A percentile compares a stretch with the other conserved stretches of the same genome.
These are phyloP conservation scores for Danio jaintianensis DNA, from an alignment of 2,797 vertebrate genomes.

Conservation along the genomic window DNA sequence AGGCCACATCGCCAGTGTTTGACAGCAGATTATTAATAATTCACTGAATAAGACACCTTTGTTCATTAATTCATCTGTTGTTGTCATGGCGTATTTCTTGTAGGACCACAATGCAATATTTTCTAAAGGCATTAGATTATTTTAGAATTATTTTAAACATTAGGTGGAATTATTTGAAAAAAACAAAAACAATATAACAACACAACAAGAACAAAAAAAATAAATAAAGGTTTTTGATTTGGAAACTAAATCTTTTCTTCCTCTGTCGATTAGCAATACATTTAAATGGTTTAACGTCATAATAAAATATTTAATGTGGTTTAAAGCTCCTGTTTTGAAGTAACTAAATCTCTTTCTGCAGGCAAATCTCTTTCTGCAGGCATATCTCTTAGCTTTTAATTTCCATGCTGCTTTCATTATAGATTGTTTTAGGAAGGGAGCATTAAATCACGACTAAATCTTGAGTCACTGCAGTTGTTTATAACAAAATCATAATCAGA, in stretches of 20 bases:
- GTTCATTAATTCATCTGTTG: conserved; percentile 37
- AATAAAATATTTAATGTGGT: neutral
- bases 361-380: neutral
- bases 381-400: neutral
- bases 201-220: neutral
- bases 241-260: neutral
- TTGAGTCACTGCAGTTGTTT: neutral
- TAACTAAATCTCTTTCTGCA: neutral
- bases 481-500: neutral
- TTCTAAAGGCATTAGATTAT: neutral
- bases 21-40: conserved; percentile 37
- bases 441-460: neutral
- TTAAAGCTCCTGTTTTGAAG: neutral
- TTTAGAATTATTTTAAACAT: neutral
- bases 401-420: neutral
- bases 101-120: neutral
- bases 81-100: conserved; percentile 5
- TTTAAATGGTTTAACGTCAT: neutral
- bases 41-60: conserved; percentile 16
- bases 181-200: neutral
- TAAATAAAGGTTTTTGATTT: neutral
- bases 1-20: conserved; percentile 6
- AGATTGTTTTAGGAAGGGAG: neutral
- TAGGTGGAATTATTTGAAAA: neutral
- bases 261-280: neutral